Evolutionary conservation across 2,888 invertebrate genomes (phyloP), one percentile per base, ranked within the genome.

Genomic region (Cetonia aurata): DNA sequence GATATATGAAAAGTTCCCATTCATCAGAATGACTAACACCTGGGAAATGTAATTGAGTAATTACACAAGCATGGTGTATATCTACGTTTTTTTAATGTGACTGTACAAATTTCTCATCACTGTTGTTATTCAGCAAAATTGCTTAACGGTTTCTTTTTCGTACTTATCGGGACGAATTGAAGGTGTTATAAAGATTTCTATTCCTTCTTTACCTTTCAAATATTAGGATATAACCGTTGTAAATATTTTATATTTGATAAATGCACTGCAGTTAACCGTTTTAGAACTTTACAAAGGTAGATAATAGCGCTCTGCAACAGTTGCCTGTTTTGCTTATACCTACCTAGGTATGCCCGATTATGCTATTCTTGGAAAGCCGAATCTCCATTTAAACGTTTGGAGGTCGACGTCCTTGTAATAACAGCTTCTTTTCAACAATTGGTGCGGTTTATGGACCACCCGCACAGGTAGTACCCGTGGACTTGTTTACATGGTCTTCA

Each of bases 401-500:
- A 42, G 69, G 69, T 60, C 69, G 60, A 50, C 25, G 68, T 15
- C 33, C 69, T 41, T 37, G 55, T 55, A 41, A 19, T 56, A 67
- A 67, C 67, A 55, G 55, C 48, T 67, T 53, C 37, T 42, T 60
- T 60, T 56, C 15, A 46, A 37, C 67, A 67, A 67, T 67, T 67
- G 67, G 25, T 13, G 41, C 50, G 41, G 46, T 62, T 50, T 48
- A 62, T 48, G 37, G 62, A 33, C 48, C 62, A 62, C 62, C 62
- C 62, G 17, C 46, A 33, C 62, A 62, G 33, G 25, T 37, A 50
- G 31, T 13, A 33, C 48, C 31, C 48, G 10, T 25, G 13, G 46
- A 50, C 15, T 31, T 31, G 44, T 44, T 44, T 6, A 48, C 50
- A 62, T 50, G 48, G 15, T 48, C 8, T n/a, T 9, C 46, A 62